A percentile compares a stretch with the other conserved stretches of the same genome.
Evolutionary conservation across 2,797 vertebrate species (phyloP).

Genomic region (Ceyx erithaca): DNA sequence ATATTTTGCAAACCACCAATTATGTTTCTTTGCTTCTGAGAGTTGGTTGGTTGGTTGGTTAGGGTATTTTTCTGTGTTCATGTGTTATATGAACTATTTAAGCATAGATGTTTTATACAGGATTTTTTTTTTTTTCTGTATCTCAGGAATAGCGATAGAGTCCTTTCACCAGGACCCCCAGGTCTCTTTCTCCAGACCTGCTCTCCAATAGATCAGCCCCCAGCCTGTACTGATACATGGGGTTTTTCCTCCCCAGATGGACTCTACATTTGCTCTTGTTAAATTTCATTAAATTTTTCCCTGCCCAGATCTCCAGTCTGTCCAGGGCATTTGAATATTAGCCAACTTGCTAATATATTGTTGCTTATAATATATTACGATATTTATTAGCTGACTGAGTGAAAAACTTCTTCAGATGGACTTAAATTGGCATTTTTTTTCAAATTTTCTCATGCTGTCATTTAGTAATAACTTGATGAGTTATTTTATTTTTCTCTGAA

Average conservation of each 20-base stretch:
- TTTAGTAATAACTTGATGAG: neutral
- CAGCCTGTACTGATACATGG: too few relatives aligned
- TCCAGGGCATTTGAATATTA: too few relatives aligned
- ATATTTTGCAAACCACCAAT: neutral
- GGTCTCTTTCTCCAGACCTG: too few relatives aligned
- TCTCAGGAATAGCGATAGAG: neutral
- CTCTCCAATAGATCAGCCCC: too few relatives aligned
- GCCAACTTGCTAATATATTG: too few relatives aligned
- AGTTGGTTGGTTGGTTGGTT: neutral
- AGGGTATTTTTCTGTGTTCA: neutral
- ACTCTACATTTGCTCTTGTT: too few relatives aligned
- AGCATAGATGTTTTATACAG: neutral
- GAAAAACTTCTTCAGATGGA: neutral
- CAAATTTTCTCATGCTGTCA: slow-evolving; percentile 4
- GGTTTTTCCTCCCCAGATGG: too few relatives aligned
- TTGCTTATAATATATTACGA: too few relatives aligned
- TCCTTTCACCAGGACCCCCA: too few relatives aligned
- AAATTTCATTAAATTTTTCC: too few relatives aligned
- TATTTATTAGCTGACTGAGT: neutral
- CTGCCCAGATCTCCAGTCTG: too few relatives aligned
- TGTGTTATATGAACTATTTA: neutral
- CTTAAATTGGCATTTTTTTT: neutral
- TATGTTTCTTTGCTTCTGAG: neutral
- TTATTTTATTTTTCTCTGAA: neutral
- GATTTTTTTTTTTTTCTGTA: neutral